phyloP scores from a whole-genome alignment of 2,113 vertebrate species.

The Pachyramphus minor region DNA sequence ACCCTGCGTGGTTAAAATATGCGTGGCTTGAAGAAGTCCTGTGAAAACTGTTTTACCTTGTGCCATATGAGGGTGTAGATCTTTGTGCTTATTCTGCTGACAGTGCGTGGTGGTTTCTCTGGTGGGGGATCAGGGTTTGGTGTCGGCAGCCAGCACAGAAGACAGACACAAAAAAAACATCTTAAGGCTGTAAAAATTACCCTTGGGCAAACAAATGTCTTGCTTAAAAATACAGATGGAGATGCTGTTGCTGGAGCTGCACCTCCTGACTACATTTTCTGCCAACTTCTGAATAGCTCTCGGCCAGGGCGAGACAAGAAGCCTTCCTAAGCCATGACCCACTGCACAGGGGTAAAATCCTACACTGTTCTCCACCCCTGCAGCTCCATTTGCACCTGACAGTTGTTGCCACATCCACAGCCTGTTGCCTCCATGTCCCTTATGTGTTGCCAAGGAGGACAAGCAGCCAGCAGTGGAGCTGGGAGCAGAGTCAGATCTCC shows the following conservation, averaged over 20 bases:
- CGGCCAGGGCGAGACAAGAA: not conserved
- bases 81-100: not conserved
- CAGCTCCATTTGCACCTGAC: not conserved
- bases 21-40: not conserved
- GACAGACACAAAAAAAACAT: not conserved
- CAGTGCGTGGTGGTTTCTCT: not conserved
- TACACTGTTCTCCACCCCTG: not conserved
- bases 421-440: not conserved
- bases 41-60: not conserved
- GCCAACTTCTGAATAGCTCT: not conserved
- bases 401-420: not conserved
- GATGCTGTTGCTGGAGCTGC: not conserved
- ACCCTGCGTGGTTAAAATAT: not conserved
- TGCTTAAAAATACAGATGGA: not conserved
- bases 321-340: not conserved
- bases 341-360: not conserved
- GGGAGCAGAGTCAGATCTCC: not conserved
- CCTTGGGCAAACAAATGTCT: not conserved
- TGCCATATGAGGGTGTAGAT: not conserved
- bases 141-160: rapidly evolving
- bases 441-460: rapidly evolving
- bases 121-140: not conserved
- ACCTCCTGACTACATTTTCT: not conserved
- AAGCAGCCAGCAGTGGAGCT: rapidly evolving
- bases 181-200: not conserved